Percentiles rank a stretch among this genome's conserved stretches.
phyloP scores from a whole-genome alignment of 2,797 vertebrate species.

The Crocidura indochinensis region DNA sequence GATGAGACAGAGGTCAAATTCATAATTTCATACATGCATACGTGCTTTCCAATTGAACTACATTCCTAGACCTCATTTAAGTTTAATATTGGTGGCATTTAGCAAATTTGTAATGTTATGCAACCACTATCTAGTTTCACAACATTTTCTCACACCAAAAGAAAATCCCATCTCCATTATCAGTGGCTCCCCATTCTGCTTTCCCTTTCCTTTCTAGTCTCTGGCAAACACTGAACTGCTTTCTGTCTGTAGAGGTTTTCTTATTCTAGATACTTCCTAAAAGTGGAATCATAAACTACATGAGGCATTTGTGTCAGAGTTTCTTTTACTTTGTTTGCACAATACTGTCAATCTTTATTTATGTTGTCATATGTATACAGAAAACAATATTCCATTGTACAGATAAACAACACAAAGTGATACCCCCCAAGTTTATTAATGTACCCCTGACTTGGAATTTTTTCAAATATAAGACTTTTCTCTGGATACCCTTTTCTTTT shows the following conservation, averaged over 20 bases:
- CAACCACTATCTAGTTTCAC: background rate
- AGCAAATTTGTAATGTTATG: background rate
- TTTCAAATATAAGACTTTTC: constrained; percentile 31
- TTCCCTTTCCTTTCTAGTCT: background rate
- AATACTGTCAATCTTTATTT: background rate
- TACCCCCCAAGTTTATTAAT: background rate
- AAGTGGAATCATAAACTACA: background rate
- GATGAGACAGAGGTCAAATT: too few species aligned
- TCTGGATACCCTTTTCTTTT: background rate
- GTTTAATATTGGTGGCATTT: background rate
- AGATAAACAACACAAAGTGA: background rate
- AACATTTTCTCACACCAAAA: constrained; percentile 21
- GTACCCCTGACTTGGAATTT: background rate
- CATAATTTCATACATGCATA: too few species aligned
- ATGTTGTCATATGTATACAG: background rate
- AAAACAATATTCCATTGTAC: constrained; percentile 21
- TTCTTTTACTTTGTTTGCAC: background rate
- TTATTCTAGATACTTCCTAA: background rate
- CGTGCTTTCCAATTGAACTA: too few species aligned
- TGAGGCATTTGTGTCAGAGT: background rate
- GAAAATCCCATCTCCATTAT: background rate
- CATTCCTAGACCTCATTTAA: background rate
- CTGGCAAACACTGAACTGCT: background rate
- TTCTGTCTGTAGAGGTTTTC: background rate
- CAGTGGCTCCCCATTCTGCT: background rate